These are phyloP conservation scores for Tiliacea citrago DNA, from an alignment of 2,888 invertebrate genomes.

Conservation along the genomic window DNA sequence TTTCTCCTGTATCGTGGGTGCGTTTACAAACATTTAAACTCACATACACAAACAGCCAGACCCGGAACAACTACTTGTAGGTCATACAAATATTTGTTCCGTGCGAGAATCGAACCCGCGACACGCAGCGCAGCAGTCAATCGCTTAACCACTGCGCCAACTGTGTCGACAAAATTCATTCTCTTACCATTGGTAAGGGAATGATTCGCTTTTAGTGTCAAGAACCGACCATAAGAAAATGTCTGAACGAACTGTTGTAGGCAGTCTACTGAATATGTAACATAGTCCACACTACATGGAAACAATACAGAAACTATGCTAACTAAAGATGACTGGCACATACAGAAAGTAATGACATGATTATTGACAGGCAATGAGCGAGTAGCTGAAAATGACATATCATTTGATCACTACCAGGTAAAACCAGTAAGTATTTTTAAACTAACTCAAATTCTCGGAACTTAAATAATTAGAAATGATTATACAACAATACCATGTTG, in stretches of 20 bases:
- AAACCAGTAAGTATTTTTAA: conserved; percentile 12
- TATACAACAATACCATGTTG: conserved; percentile 31
- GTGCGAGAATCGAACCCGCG: too few relatives aligned
- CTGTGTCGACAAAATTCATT: too few relatives aligned
- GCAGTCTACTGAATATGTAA: background rate
- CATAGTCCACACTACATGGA: background rate
- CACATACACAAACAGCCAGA: too few relatives aligned
- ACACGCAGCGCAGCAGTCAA: too few relatives aligned
- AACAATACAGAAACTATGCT: conserved; percentile 20
- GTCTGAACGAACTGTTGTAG: background rate
- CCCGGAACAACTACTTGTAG: too few relatives aligned
- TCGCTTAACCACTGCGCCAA: too few relatives aligned
- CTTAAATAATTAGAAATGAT: conserved; percentile 18
- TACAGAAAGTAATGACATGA: conserved; percentile 42
- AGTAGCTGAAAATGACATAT: conserved; percentile 28
- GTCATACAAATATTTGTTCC: too few relatives aligned
- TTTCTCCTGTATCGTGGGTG: too few relatives aligned
- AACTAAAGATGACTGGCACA: conserved; percentile 49
- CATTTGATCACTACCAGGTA: conserved; percentile 30
- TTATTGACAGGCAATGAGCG: conserved; percentile 34
- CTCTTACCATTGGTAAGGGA: background rate
- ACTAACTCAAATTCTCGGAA: conserved; percentile 38
- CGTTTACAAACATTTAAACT: too few relatives aligned
- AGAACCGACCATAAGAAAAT: background rate
- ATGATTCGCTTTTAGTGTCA: background rate